Base-by-base conservation (phyloP, 2,797 vertebrate species). In the Chloroceryle inda region DNA sequence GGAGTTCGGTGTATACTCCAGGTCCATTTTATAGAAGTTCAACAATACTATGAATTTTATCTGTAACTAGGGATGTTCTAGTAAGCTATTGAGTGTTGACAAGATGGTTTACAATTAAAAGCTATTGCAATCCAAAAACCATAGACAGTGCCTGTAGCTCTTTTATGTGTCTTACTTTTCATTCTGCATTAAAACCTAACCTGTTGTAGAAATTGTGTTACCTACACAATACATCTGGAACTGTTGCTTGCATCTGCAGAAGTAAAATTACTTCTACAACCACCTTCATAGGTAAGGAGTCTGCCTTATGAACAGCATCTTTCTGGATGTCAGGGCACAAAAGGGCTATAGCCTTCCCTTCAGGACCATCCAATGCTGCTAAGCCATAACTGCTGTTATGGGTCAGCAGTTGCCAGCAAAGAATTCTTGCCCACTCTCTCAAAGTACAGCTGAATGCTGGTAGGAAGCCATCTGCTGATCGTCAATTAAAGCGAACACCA, bases 391-490 rank as follows among this genome's bases (percentile, higher is more conserved):
- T 73, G 38, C 15, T 64, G 13, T 33, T 64, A 16, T 42, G 18
- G 52, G 6, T 42, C 53, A 56, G 33, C 40, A 76, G 45, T 2
- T 47, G 26, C 13, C 55, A 42, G 9, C 0, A 5, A 75, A 75
- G 33, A 35, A 47, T 63, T 76, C 55, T 81, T 2, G 10, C 66
- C 7, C 21, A 63, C 35, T 33, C 8, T 64, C 11, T 45, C 2
- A 1, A 1, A 1, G 17, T 44, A 35, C 16, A 52, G 18, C 6
- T 0, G 0, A 62, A 24, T 31, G 10, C 18, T 42, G 58, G 8
- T 44, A 50, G 24, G 52, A 66, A 90, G 8, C 20, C 11, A 2
- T 40, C 35, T 73, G 14, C 49, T 91, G 33, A 52, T 5, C 15
- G 17, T 21, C 61, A 76, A 10, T 37, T 31, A 50, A 79, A 82